Percentiles rank a stretch among this genome's conserved stretches.
Evolutionary conservation across 1,140 invertebrate genomes (phyloP).

Genomic region (Panulirus ornatus): DNA sequence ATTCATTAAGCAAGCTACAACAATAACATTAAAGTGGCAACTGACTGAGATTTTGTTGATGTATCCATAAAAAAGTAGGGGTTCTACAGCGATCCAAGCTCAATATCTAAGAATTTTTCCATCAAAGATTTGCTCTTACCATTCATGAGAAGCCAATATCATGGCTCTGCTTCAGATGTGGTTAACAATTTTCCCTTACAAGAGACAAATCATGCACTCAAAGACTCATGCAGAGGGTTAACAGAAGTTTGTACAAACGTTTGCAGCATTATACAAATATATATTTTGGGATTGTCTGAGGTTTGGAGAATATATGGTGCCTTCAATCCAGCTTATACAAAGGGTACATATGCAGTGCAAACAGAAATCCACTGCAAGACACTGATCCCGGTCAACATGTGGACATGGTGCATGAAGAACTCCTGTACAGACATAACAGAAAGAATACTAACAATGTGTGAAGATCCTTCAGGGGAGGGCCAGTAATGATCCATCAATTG

Average conservation of each 20-base stretch:
- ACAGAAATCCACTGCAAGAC: slow-evolving; percentile 51
- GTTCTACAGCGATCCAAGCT: not conserved
- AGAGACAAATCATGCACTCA: slow-evolving; percentile 57
- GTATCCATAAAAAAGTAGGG: not conserved
- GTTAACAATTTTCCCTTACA: slow-evolving; percentile 11
- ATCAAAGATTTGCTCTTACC: not conserved
- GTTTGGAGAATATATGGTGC: slow-evolving; percentile 39
- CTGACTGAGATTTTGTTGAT: not conserved
- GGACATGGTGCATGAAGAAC: slow-evolving; percentile 53
- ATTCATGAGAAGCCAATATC: not conserved
- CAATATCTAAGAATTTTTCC: not conserved
- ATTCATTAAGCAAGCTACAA: not conserved
- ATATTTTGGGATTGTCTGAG: slow-evolving; percentile 29
- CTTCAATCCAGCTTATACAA: slow-evolving; percentile 21
- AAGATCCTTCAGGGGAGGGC: slow-evolving; percentile 19
- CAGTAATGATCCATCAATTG: slow-evolving; percentile 37
- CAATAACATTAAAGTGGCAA: not conserved
- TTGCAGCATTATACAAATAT: slow-evolving; percentile 17
- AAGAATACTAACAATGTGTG: not conserved
- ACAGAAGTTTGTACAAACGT: slow-evolving; percentile 46
- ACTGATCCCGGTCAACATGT: slow-evolving; percentile 50
- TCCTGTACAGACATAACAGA: slow-evolving; percentile 36
- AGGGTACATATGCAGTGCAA: slow-evolving; percentile 46
- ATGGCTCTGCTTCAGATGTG: not conserved
- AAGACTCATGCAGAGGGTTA: slow-evolving; percentile 52